Percentiles rank a stretch among this genome's conserved stretches.
Evolutionary conservation across 2,113 vertebrate species (phyloP).

Genomic region (Chaenogobius annularis): DNA sequence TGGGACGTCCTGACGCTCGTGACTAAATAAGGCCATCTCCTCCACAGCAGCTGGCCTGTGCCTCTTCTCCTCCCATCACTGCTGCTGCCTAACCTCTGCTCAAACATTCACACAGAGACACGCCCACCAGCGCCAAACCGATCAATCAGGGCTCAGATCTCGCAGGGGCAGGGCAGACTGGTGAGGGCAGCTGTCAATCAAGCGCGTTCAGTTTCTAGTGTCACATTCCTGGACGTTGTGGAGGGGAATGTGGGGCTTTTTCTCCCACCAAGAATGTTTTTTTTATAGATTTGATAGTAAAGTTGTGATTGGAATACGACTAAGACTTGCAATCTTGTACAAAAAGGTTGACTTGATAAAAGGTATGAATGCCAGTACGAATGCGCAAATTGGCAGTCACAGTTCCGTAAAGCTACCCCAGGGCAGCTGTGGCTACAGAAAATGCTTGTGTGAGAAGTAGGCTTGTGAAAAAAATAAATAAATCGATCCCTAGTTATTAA

Average conservation of each 20-base stretch:
- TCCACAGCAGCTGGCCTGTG: constrained; percentile 27
- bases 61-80: constrained; percentile 37
- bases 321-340: too few relatives aligned
- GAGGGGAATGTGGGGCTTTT: not conserved
- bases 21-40: constrained; percentile 76
- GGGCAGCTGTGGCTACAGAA: too few relatives aligned
- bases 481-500: too few relatives aligned
- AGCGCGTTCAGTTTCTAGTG: not conserved
- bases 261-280: not conserved
- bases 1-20: constrained; percentile 63
- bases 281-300: too few relatives aligned
- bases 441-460: too few relatives aligned
- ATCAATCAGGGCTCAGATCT: constrained; percentile 28
- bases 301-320: too few relatives aligned
- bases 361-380: too few relatives aligned
- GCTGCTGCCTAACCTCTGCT: constrained; percentile 45
- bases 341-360: too few relatives aligned
- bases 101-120: constrained; percentile 38
- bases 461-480: too few relatives aligned
- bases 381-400: too few relatives aligned
- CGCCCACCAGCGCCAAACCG: constrained; percentile 27
- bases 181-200: constrained; percentile 31
- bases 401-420: too few relatives aligned
- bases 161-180: not conserved
- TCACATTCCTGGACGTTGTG: not conserved